These are phyloP conservation scores for Alectoris magna DNA, from an alignment of 2,797 vertebrate genomes.

Conservation along the genomic window DNA sequence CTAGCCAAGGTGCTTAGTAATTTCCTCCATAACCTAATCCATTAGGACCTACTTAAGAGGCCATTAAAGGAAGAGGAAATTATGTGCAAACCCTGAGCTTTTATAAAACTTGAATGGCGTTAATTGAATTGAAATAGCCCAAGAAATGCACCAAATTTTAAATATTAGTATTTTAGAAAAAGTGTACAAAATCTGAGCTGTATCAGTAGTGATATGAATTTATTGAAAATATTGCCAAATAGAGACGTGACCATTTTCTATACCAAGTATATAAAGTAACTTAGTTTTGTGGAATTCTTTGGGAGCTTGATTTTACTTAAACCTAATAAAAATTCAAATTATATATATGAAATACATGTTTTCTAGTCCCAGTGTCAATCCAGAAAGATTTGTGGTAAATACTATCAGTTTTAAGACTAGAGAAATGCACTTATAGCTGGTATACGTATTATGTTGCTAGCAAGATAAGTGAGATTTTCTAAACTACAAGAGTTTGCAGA, in stretches of 20 bases:
- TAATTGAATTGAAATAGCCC: neutral
- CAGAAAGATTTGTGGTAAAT: neutral
- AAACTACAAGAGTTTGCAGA: neutral
- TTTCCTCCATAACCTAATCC: neutral
- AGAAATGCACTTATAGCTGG: neutral
- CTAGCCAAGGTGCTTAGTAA: neutral
- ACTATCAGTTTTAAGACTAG: neutral
- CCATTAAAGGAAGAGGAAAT: neutral
- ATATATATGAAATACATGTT: neutral
- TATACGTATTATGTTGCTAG: neutral
- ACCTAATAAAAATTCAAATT: neutral
- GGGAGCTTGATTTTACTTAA: neutral
- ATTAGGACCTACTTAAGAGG: neutral
- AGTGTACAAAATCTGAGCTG: neutral
- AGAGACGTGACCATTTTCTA: neutral
- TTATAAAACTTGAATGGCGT: neutral
- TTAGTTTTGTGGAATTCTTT: neutral
- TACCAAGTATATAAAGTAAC: neutral
- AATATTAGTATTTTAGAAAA: neutral
- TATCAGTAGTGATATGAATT: neutral
- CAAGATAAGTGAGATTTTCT: neutral
- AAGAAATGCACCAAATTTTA: neutral
- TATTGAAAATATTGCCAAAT: neutral
- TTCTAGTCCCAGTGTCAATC: neutral
- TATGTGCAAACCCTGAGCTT: neutral